Percentiles rank a stretch among this genome's conserved stretches.
Conservation (phyloP, 2,113 vertebrate species). For the Ailuropoda melanoleuca region DNA sequence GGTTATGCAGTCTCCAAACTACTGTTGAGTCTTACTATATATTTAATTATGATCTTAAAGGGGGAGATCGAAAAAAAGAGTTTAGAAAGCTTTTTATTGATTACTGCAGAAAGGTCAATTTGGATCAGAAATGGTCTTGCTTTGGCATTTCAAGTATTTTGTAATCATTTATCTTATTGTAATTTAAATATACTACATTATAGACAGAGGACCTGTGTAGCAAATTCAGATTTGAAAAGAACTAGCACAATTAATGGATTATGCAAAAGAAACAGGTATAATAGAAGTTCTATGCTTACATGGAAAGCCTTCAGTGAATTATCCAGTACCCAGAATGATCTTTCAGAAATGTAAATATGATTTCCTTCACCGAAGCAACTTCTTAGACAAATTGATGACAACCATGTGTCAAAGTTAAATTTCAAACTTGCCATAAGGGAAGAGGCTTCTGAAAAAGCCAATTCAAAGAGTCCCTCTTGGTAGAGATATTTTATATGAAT, state of each 20-base stretch:
- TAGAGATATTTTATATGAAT: background rate
- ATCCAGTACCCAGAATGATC: background rate
- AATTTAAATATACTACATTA: slow-evolving; percentile 9
- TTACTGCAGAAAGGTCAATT: background rate
- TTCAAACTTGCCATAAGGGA: background rate
- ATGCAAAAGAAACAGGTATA: background rate
- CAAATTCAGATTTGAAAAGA: slow-evolving; percentile 27
- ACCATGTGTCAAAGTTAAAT: background rate
- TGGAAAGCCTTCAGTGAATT: background rate
- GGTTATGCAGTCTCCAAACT: background rate
- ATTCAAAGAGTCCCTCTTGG: background rate
- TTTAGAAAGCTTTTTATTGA: slow-evolving; percentile 35
- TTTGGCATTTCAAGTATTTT: slow-evolving; percentile 28
- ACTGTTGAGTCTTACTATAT: background rate
- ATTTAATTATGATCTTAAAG: slow-evolving; percentile 33
- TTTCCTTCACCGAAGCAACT: background rate
- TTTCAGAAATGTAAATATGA: background rate
- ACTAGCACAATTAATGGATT: background rate
- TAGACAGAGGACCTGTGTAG: background rate
- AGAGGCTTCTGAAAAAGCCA: background rate
- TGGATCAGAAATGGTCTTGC: slow-evolving; percentile 26
- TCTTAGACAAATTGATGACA: slow-evolving; percentile 17
- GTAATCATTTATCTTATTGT: background rate
- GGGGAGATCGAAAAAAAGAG: background rate
- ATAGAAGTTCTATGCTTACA: background rate